Percentiles rank a stretch among this genome's conserved stretches.
Conservation (phyloP, 2,888 invertebrate genomes). For the Drosophila longiperda region DNA sequence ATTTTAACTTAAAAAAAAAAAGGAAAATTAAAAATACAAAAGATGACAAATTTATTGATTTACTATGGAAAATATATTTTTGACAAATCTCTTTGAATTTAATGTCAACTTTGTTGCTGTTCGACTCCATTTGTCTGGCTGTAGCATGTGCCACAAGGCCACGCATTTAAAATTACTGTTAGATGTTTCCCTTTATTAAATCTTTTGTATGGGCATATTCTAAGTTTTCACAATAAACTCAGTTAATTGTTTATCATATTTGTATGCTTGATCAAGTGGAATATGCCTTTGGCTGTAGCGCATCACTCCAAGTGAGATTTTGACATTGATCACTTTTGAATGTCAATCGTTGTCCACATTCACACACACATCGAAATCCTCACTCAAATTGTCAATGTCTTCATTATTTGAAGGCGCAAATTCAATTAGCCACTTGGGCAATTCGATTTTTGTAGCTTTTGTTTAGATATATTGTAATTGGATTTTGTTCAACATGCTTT, state of each 20-base stretch:
- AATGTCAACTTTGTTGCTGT: conserved; percentile 32
- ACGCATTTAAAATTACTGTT: background rate
- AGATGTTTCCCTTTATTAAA: background rate
- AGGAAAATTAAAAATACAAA: background rate
- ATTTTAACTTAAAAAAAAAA: conserved; percentile 43
- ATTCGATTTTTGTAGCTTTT: conserved; percentile 22
- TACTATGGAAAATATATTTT: conserved; percentile 48
- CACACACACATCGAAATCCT: conserved; percentile 23
- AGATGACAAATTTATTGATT: conserved; percentile 47
- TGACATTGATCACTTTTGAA: conserved; percentile 60
- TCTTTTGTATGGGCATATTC: background rate
- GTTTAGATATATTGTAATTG: conserved; percentile 43
- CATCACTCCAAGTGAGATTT: conserved; percentile 32
- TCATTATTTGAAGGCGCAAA: conserved; percentile 52
- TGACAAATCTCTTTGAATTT: conserved; percentile 61
- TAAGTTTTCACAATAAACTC: background rate
- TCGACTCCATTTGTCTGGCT: conserved; percentile 20
- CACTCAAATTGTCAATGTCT: conserved; percentile 22
- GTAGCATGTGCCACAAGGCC: conserved; percentile 16
- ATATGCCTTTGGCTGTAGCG: conserved; percentile 8
- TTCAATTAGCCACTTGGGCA: conserved; percentile 70
- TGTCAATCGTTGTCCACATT: conserved; percentile 41
- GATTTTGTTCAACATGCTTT: conserved; percentile 47
- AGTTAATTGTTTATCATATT: background rate
- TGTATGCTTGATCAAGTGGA: background rate